phyloP scores from a whole-genome alignment of 1,140 invertebrate species.

The Euschistus heros region DNA sequence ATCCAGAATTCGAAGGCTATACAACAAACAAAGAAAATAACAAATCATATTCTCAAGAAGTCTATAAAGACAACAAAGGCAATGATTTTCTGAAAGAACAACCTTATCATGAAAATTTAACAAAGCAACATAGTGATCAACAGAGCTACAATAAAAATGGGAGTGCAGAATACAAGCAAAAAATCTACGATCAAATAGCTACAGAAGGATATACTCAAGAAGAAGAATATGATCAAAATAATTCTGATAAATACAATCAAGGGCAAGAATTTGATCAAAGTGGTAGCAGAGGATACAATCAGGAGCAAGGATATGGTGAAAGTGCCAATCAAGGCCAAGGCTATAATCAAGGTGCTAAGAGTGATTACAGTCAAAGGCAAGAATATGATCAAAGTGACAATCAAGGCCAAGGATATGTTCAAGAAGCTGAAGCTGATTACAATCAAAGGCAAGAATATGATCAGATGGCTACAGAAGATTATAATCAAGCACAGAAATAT shows the following conservation, averaged over 20 bases:
- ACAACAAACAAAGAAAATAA: no score
- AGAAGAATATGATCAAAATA: not conserved
- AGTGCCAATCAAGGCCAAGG: not conserved
- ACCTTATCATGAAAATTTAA: not conserved
- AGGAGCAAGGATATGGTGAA: not conserved
- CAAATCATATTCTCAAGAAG: no score
- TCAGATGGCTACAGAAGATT: not conserved
- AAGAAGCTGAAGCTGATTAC: not conserved
- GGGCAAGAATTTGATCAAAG: not conserved
- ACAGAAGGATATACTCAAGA: not conserved
- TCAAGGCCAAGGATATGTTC: constrained; percentile 5
- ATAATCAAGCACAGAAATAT: constrained; percentile 6
- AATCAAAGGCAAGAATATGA: constrained; percentile 2
- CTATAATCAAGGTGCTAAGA: not conserved
- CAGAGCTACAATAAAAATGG: not conserved
- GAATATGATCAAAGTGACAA: not conserved
- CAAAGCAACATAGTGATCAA: not conserved
- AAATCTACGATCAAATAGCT: not conserved
- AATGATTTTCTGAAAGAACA: no score
- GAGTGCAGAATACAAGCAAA: not conserved
- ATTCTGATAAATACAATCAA: not conserved
- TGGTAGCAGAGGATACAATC: no score
- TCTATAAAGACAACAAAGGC: no score
- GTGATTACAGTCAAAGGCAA: not conserved
- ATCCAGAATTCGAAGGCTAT: no score